Conservation (phyloP, 1,140 invertebrate species). For the Drosophila lini region DNA sequence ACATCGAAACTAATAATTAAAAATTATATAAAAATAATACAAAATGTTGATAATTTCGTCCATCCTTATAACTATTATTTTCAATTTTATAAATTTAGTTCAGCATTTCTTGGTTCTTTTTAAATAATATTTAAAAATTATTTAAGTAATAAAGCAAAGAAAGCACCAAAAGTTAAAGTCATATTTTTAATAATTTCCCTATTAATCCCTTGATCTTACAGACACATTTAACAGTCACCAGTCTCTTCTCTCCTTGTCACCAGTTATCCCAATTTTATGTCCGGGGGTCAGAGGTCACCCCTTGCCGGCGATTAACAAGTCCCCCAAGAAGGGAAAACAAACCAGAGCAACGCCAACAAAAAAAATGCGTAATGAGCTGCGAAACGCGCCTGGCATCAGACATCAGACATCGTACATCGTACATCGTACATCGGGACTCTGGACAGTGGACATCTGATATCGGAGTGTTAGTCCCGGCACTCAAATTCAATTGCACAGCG, state of each 20-base stretch:
- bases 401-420: slow-evolving; percentile 21
- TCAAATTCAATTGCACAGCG: slow-evolving; percentile 72
- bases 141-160: too few species aligned
- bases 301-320: slow-evolving; percentile 37
- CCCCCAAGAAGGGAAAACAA: slow-evolving; percentile 20
- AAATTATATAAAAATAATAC: too few species aligned
- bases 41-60: too few species aligned
- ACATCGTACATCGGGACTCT: slow-evolving; percentile 6
- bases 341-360: slow-evolving; percentile 25
- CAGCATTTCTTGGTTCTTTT: too few species aligned
- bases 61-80: too few species aligned
- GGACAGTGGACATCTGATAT: slow-evolving; percentile 30
- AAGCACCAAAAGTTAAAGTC: neutral
- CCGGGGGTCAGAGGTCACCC: slow-evolving; percentile 7
- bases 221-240: slow-evolving; percentile 15
- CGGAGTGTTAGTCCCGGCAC: slow-evolving; percentile 12
- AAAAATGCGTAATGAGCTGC: slow-evolving; percentile 68
- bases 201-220: slow-evolving; percentile 1
- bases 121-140: too few species aligned
- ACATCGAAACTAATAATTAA: too few species aligned
- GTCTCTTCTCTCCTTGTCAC: neutral
- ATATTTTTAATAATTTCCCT: neutral
- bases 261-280: slow-evolving; percentile 1
- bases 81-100: too few species aligned
- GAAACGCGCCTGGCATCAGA: slow-evolving; percentile 56